Base-by-base conservation (phyloP, 2,113 vertebrate species). In the Ictalurus punctatus region DNA sequence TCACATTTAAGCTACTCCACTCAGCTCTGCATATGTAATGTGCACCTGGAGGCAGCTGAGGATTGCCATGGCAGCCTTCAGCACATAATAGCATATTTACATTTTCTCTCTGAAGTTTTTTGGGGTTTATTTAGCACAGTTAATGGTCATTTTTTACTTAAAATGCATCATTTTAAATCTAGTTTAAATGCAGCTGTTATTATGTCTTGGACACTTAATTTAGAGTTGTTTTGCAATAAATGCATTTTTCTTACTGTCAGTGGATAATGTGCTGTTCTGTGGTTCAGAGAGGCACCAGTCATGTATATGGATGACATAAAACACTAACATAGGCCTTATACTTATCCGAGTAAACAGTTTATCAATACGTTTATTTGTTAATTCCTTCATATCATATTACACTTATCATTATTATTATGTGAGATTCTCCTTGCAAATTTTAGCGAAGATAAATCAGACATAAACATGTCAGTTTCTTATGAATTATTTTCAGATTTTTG, bases 11-110 rank as follows among this genome's bases (percentile, higher is more conserved):
- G 30, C 83, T 73, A 84, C 69, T 61, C 19, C 23, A 40, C 76
- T 85, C 54, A 59, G 40, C 86, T 85, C n/a, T 14, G 88, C 52
- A 87, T 89, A 80, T 25, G 34, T 90, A 83, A 90, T 89, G 90
- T 52, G 25, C 85, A 80, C 87, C 84, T 83, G 79, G 30, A 83
- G 87, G 87, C 84, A 79, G 44, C 44, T 83, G 54, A 34, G 27
- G 23, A 83, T 71, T 83, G 63, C n/a, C 63, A 54, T 25, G 0
- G 27, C 58, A 80, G 73, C 13, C 71, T 79, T 80, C 59, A 80
- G n/a, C 44, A 69, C n/a, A 69, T 63, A 79, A 79, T 65, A 80
- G 25, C 25, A 34, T 34, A 54, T 80, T 56, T 54, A 34, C 21
- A 27, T 48, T 52, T 87, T 80, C 56, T 2, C 40, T 34, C 30